Conservation (phyloP, 2,113 vertebrate species). For the Panurus biarmicus region DNA sequence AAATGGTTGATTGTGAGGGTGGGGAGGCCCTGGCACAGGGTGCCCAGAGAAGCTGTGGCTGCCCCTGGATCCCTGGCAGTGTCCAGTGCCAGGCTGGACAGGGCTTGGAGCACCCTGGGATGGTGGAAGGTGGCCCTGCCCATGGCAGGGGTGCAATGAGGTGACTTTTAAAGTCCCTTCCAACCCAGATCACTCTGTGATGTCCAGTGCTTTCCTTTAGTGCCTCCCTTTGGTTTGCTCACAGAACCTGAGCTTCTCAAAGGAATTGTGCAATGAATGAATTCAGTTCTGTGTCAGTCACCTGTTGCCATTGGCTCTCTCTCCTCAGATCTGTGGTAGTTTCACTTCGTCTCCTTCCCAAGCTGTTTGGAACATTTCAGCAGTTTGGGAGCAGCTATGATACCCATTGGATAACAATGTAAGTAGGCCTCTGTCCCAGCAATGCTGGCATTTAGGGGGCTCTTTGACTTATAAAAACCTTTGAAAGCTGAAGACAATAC, state of each 20-base stretch:
- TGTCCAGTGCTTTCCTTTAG: background rate
- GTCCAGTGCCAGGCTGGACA: rapidly evolving
- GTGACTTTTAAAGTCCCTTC: background rate
- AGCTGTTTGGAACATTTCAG: conserved; percentile 97
- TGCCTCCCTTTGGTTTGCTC: background rate
- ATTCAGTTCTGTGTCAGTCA: background rate
- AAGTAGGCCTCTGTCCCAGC: conserved; percentile 44
- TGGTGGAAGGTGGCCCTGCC: no score
- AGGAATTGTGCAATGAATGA: background rate
- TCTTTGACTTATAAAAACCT: background rate
- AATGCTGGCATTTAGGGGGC: background rate
- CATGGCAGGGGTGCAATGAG: background rate
- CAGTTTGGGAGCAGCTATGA: conserved; percentile 99
- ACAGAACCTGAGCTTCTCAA: background rate
- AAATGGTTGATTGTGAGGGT: background rate
- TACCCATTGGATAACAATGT: conserved; percentile 99
- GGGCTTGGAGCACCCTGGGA: rapidly evolving
- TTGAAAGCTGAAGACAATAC: background rate
- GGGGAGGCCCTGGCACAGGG: background rate
- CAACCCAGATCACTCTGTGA: background rate
- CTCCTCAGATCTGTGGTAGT: conserved; percentile 90
- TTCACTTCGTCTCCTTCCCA: conserved; percentile 92
- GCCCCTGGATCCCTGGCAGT: no score
- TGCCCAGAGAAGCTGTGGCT: background rate
- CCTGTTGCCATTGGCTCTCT: background rate